Conservation (phyloP, 2,797 vertebrate species). For the Lutjanus campechanus region DNA sequence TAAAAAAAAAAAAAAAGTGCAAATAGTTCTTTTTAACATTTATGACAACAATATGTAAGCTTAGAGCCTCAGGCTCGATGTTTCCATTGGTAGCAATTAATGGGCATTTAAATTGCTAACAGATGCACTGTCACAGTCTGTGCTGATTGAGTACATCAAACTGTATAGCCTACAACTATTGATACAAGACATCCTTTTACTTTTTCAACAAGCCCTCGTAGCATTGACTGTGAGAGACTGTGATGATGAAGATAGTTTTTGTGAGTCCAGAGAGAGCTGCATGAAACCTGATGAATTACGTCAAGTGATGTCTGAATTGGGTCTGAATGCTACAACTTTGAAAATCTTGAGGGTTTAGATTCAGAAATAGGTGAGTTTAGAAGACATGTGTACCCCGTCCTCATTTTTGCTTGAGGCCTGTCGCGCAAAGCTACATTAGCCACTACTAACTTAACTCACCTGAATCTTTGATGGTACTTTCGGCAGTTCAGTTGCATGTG, state of each 20-base stretch:
- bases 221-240: background rate
- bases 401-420: background rate
- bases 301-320: background rate
- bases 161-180: background rate
- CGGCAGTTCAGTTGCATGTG: background rate
- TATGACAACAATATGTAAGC: background rate
- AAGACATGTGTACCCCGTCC: background rate
- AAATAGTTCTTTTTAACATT: background rate
- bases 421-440: background rate
- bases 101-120: background rate
- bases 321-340: background rate
- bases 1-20: background rate
- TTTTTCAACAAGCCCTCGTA: background rate
- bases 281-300: background rate
- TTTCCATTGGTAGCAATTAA: constrained; percentile 3
- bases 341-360: background rate
- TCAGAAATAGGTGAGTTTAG: background rate
- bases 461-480: background rate
- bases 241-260: too few species aligned
- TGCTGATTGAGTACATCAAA: background rate
- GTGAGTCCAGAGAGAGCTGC: background rate
- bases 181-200: background rate
- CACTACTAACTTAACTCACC: background rate
- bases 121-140: background rate
- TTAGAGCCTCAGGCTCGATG: background rate